Base-by-base conservation (phyloP, 53 echinoderm and acorn worm genomes). In the Antedon mediterranea region DNA sequence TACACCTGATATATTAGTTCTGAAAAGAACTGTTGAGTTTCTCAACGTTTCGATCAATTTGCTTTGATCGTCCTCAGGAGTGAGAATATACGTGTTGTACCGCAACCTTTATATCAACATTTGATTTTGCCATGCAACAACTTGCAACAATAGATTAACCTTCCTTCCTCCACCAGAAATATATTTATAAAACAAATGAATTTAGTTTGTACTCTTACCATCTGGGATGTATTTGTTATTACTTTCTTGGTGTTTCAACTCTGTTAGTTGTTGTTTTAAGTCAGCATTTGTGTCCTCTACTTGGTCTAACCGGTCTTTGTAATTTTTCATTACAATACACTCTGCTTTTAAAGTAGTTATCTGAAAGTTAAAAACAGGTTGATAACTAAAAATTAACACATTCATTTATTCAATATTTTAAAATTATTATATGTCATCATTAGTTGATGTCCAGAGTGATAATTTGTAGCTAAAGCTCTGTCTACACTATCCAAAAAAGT, bases 381-480 rank as follows among this genome's bases (percentile, higher is more conserved):
- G 0, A 11, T 3, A 3, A 29, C 57, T 43, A 43, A 28, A 78
- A 77, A 28, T 15, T 3, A 23, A 0, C 0, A 73, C 18, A 28
- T 32, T 11, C 31, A 78, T 90, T 83, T 44, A 94, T 89, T 89
- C 41, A 89, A 89, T 76, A 89, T 70, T 76, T 92, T 89, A 74
- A 81, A 74, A 37, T 6, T 11, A 37, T 37, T 6, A 6, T 11
- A n/a, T 7, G 4, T 11, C 37, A 11, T 37, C 37, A 6, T 11
- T 37, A 37, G 4, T 37, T 11, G 4, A 37, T 6, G 6, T 6
- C 11, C 37, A 37, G 37, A 37, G n/a, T n/a, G n/a, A n/a, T n/a
- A n/a, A n/a, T n/a, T n/a, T n/a, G n/a, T n/a, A n/a, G n/a, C n/a
- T n/a, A n/a, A n/a, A n/a, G n/a, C n/a, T n/a, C n/a, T n/a, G n/a